Evolutionary conservation across 2,888 invertebrate genomes (phyloP).

Genomic region (Lasioglossum zephyrum): DNA sequence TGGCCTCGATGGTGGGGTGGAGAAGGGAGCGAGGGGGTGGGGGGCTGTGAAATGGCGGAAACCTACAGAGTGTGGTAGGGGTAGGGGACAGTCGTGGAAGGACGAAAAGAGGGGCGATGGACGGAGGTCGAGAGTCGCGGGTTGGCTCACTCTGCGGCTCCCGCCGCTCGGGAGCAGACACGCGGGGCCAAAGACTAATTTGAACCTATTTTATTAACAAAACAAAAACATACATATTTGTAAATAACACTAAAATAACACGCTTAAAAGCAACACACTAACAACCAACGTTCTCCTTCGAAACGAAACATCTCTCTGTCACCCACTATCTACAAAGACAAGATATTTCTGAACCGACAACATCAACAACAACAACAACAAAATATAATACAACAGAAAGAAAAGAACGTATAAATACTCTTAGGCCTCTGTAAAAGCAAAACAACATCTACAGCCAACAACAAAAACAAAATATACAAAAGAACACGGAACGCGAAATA

Average conservation of each 20-base stretch:
- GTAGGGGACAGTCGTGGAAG: constrained; percentile 51
- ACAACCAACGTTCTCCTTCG: constrained; percentile 53
- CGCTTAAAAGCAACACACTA: constrained; percentile 55
- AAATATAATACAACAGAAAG: not conserved
- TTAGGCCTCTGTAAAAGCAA: constrained; percentile 55
- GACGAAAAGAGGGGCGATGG: constrained; percentile 67
- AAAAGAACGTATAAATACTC: constrained; percentile 16
- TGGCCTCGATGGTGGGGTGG: constrained; percentile 63
- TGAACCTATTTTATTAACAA: constrained; percentile 82
- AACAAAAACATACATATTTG: constrained; percentile 78
- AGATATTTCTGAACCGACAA: not conserved
- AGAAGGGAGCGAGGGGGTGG: not conserved
- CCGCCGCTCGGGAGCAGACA: constrained; percentile 85
- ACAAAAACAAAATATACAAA: constrained; percentile 34
- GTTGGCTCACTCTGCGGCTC: constrained; percentile 84
- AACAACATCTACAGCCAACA: constrained; percentile 14
- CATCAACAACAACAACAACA: not conserved
- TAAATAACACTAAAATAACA: constrained; percentile 80
- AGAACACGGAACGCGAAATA: constrained; percentile 57
- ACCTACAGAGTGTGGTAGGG: constrained; percentile 41
- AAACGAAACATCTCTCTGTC: constrained; percentile 58
- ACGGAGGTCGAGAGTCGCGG: constrained; percentile 79
- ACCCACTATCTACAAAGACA: constrained; percentile 53
- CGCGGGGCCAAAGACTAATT: constrained; percentile 83
- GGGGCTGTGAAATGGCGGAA: constrained; percentile 63